Evolutionary conservation across 2,888 invertebrate genomes (phyloP).

Genomic region (Agonopterix alstromeriana): DNA sequence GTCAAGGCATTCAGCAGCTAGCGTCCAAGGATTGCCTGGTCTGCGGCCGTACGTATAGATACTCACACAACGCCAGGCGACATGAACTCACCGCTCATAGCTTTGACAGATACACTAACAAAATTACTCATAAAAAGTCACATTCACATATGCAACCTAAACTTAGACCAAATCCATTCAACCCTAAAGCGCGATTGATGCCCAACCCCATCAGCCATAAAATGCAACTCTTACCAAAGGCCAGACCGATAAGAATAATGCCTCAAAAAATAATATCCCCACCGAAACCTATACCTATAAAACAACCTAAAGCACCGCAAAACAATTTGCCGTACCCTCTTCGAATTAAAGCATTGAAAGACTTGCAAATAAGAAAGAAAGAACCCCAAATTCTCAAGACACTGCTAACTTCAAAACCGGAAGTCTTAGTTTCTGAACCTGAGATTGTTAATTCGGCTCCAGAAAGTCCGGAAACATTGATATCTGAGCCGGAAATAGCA

Average conservation of each 20-base stretch:
- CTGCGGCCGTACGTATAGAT: constrained; percentile 66
- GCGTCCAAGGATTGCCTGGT: constrained; percentile 71
- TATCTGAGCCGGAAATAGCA: constrained; percentile 71
- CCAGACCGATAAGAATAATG: constrained; percentile 42
- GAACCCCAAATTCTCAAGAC: constrained; percentile 73
- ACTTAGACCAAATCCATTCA: constrained; percentile 68
- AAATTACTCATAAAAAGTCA: constrained; percentile 47
- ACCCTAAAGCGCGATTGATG: constrained; percentile 67
- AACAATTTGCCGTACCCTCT: constrained; percentile 66
- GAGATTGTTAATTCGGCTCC: constrained; percentile 70
- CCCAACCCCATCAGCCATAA: constrained; percentile 69
- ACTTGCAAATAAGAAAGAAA: constrained; percentile 68
- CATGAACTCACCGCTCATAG: constrained; percentile 67
- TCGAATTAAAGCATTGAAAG: constrained; percentile 69
- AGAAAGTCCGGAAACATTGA: constrained; percentile 69
- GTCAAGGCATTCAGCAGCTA: constrained; percentile 67
- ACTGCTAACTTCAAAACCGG: constrained; percentile 62
- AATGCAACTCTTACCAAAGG: constrained; percentile 55
- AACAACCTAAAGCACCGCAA: constrained; percentile 41
- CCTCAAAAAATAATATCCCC: constrained; percentile 40
- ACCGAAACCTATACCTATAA: constrained; percentile 61
- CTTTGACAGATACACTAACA: constrained; percentile 72
- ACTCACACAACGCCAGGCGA: constrained; percentile 69
- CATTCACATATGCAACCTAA: constrained; percentile 53
- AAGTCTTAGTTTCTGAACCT: constrained; percentile 65